Conservation (phyloP, 2,888 invertebrate species). For the Crossocerus cetratus region DNA sequence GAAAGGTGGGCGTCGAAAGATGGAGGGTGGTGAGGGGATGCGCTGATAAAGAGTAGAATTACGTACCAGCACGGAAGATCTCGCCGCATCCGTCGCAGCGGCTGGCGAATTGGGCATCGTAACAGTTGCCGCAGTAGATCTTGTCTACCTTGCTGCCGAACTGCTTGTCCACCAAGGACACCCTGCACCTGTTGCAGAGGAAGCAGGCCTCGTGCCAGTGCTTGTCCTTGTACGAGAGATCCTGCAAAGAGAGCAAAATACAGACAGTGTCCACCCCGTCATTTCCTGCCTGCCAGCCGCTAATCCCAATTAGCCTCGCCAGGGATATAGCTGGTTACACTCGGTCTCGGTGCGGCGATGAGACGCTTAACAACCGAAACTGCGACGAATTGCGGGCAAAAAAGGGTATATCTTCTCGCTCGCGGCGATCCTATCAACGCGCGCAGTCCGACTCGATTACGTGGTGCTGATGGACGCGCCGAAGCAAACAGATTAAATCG, state of each 20-base stretch:
- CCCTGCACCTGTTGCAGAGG: constrained; percentile 98
- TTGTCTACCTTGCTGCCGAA: constrained; percentile 99
- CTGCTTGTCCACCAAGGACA: constrained; percentile 99
- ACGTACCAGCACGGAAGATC: constrained; percentile 99
- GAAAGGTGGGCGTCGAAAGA: background rate
- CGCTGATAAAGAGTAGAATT: background rate
- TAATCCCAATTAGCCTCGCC: no score
- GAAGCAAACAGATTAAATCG: background rate
- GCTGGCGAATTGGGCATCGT: constrained; percentile 99
- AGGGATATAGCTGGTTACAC: no score
- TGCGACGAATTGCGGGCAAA: no score
- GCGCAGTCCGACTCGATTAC: background rate
- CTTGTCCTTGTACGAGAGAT: constrained; percentile 99
- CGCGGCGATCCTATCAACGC: no score
- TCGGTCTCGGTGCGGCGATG: no score
- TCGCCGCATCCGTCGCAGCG: constrained; percentile 99
- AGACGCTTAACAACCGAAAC: no score
- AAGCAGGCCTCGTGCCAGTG: constrained; percentile 99
- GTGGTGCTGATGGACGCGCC: constrained; percentile 1
- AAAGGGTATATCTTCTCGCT: no score
- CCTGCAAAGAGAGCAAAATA: constrained; percentile 81
- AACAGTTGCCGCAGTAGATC: constrained; percentile 99
- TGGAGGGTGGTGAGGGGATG: background rate
- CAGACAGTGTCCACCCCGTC: background rate
- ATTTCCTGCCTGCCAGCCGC: background rate